Evolutionary conservation across 2,888 invertebrate genomes (phyloP).

Genomic region (Exocentrus adspersus): DNA sequence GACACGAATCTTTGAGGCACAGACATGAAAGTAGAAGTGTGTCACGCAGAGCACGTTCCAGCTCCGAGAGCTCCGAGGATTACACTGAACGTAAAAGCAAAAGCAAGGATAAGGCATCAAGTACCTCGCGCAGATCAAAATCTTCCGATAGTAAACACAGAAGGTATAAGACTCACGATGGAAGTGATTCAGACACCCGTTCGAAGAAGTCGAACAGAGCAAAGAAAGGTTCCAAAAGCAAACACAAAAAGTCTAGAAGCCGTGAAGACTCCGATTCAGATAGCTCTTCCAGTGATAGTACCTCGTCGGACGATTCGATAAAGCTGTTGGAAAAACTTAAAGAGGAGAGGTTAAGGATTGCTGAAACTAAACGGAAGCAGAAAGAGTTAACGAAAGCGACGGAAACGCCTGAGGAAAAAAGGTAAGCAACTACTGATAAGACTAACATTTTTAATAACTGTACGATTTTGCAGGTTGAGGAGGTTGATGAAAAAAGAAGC

Average conservation of each 20-base stretch:
- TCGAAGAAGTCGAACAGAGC: conserved; percentile 1
- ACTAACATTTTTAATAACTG: no score
- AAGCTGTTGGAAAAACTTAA: conserved; percentile 76
- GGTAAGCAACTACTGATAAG: no score
- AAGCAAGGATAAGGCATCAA: conserved; percentile 6
- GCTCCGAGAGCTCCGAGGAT: conserved; percentile 20
- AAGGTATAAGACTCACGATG: not conserved
- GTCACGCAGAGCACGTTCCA: conserved; percentile 15
- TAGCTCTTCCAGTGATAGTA: conserved; percentile 27
- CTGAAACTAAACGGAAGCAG: conserved; percentile 73
- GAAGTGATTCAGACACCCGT: not conserved
- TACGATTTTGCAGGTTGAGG: conserved; percentile 66
- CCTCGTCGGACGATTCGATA: conserved; percentile 40
- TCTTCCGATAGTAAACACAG: not conserved
- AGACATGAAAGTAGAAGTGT: conserved; percentile 14
- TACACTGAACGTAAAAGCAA: conserved; percentile 5
- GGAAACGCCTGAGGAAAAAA: conserved; percentile 96
- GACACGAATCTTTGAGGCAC: conserved; percentile 15
- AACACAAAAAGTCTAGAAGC: conserved; percentile 22
- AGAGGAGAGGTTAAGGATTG: conserved; percentile 73
- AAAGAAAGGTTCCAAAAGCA: conserved; percentile 23
- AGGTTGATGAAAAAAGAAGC: conserved; percentile 90
- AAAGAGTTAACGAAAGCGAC: conserved; percentile 85
- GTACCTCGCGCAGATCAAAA: not conserved
- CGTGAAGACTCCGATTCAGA: conserved; percentile 26